Percentiles rank a stretch among this genome's conserved stretches.
phyloP scores from a whole-genome alignment of 2,797 vertebrate species.

The Macroramphosus scolopax region DNA sequence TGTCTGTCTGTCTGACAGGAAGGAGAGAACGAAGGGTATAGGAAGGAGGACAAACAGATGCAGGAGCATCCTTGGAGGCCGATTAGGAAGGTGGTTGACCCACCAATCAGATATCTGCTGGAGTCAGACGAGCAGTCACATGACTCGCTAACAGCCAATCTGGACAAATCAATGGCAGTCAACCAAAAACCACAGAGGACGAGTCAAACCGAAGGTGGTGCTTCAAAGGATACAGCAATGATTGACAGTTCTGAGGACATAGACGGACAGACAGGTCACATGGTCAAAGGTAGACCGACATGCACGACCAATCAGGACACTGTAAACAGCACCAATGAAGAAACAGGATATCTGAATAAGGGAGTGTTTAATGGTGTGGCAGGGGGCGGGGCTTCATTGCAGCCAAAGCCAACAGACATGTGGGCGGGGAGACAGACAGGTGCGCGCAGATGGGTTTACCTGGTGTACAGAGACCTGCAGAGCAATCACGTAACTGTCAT shows the following conservation, averaged over 20 bases:
- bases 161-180: background rate
- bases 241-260: background rate
- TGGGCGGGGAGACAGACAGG: background rate
- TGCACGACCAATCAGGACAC: background rate
- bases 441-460: background rate
- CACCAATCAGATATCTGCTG: slow-evolving; percentile 25
- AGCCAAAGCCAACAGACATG: too few relatives aligned
- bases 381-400: slow-evolving; percentile 14
- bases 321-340: background rate
- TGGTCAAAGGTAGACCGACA: too few relatives aligned
- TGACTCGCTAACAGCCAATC: background rate
- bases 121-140: slow-evolving; percentile 13
- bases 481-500: slow-evolving; percentile 1
- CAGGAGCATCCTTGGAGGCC: slow-evolving; percentile 1
- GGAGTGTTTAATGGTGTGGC: background rate
- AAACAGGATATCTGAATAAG: background rate
- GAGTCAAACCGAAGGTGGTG: background rate
- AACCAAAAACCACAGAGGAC: background rate
- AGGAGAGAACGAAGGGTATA: too few relatives aligned
- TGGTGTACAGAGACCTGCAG: slow-evolving; percentile 1
- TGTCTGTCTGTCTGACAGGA: too few relatives aligned
- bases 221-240: background rate
- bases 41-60: too few relatives aligned
- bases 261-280: background rate
- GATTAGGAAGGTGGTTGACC: slow-evolving; percentile 8